A percentile compares a stretch with the other conserved stretches of the same genome.
Conservation (phyloP, 1,140 invertebrate species). For the Pseudachorutes palmiensis region DNA sequence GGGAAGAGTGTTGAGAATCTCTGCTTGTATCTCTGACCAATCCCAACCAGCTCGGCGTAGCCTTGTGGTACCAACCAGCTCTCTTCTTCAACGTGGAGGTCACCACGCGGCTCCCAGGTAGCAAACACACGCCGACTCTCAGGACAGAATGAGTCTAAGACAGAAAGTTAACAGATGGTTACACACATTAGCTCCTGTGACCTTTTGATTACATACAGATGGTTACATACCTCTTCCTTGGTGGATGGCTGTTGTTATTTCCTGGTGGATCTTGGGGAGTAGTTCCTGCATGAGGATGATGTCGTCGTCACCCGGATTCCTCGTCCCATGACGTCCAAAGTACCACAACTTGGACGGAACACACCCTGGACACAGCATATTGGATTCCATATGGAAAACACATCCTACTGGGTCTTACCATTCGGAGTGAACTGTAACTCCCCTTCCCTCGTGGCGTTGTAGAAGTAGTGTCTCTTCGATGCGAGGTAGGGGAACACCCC, state of each 20-base stretch:
- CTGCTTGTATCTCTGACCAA: neutral
- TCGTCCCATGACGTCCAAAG: constrained; percentile 19
- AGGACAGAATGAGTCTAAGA: neutral
- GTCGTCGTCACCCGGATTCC: constrained; percentile 14
- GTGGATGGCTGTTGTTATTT: neutral
- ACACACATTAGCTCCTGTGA: neutral
- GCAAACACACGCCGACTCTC: neutral
- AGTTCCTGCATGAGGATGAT: neutral
- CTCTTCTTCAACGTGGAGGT: neutral
- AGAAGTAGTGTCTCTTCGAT: neutral
- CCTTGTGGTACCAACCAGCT: neutral
- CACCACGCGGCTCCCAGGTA: neutral
- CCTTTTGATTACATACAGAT: neutral
- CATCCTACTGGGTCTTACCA: neutral
- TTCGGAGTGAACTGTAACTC: neutral
- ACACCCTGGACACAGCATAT: neutral
- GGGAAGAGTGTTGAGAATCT: constrained; percentile 3
- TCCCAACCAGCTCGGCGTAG: neutral
- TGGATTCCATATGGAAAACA: neutral
- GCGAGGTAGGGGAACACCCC: neutral
- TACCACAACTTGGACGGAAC: neutral
- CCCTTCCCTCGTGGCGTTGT: neutral
- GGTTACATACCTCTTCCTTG: neutral
- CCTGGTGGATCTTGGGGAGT: neutral
- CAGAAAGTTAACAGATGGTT: no score